These are phyloP conservation scores for Bambusicola thoracicus DNA, from an alignment of 2,113 vertebrate species.

Conservation along the genomic window DNA sequence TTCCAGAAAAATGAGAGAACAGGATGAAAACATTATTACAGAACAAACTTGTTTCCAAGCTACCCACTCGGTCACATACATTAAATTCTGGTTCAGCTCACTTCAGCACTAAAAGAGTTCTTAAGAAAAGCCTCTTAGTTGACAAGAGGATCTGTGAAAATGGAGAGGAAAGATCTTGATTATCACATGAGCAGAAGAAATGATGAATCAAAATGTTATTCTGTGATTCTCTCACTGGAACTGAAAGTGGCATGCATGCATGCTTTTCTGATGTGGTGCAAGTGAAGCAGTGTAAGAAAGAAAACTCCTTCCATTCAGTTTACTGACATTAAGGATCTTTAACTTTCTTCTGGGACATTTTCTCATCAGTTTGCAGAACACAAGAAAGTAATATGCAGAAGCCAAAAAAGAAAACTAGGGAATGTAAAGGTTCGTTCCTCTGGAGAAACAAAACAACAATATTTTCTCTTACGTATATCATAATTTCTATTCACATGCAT, in stretches of 20 bases:
- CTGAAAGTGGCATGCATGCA: background rate
- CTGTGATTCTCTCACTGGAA: background rate
- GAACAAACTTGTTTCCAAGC: background rate
- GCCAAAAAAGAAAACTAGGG: background rate
- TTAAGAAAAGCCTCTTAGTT: background rate
- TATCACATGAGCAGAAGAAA: background rate
- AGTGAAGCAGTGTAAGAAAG: background rate
- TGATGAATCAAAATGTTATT: background rate
- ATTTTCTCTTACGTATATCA: background rate
- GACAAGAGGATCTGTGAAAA: background rate
- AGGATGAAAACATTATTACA: background rate
- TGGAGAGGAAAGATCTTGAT: background rate
- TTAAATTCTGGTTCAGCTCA: background rate
- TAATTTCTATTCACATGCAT: background rate
- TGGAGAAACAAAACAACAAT: background rate
- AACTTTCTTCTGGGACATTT: background rate
- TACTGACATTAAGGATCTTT: background rate
- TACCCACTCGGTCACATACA: fast-evolving
- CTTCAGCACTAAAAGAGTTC: background rate
- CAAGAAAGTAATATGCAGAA: background rate
- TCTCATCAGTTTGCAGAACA: background rate
- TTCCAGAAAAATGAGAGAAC: background rate
- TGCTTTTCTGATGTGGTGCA: background rate
- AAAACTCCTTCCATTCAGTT: background rate
- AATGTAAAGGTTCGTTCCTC: fast-evolving